A percentile compares a stretch with the other conserved stretches of the same genome.
Evolutionary conservation across 1,140 invertebrate genomes (phyloP).

Genomic region (Caerostris darwini): DNA sequence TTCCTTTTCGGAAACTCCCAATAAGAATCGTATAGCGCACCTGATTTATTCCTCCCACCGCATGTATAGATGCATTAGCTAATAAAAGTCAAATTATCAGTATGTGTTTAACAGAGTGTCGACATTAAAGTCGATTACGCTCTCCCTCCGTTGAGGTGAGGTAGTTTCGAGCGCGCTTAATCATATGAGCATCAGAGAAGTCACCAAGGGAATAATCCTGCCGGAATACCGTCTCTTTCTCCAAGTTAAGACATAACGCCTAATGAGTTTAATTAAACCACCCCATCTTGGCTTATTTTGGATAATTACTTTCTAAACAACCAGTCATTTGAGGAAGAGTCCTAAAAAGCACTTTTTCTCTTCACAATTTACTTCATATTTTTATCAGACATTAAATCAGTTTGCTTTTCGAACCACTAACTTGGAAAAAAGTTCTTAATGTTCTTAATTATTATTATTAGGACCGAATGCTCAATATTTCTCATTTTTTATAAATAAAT

Average conservation of each 20-base stretch:
- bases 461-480: constrained; percentile 56
- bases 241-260: constrained; percentile 71
- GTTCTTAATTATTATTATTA: constrained; percentile 77
- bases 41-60: constrained; percentile 26
- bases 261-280: constrained; percentile 77
- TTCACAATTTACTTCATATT: constrained; percentile 64
- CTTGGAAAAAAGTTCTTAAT: constrained; percentile 69
- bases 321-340: constrained; percentile 73
- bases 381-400: constrained; percentile 71
- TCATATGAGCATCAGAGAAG: constrained; percentile 69
- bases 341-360: constrained; percentile 65
- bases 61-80: constrained; percentile 71
- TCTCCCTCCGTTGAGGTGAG: constrained; percentile 51
- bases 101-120: constrained; percentile 73
- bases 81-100: constrained; percentile 77
- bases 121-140: constrained; percentile 74
- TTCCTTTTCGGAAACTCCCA: constrained; percentile 40
- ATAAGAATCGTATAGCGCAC: constrained; percentile 36
- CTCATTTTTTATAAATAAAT: constrained; percentile 60
- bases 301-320: constrained; percentile 77
- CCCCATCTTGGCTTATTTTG: constrained; percentile 72
- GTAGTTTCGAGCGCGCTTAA: constrained; percentile 64
- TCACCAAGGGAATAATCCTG: constrained; percentile 68
- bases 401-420: constrained; percentile 17
- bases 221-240: constrained; percentile 47